These are phyloP conservation scores for Drosophila tropicalis DNA, from an alignment of 1,140 invertebrate genomes.

Conservation along the genomic window DNA sequence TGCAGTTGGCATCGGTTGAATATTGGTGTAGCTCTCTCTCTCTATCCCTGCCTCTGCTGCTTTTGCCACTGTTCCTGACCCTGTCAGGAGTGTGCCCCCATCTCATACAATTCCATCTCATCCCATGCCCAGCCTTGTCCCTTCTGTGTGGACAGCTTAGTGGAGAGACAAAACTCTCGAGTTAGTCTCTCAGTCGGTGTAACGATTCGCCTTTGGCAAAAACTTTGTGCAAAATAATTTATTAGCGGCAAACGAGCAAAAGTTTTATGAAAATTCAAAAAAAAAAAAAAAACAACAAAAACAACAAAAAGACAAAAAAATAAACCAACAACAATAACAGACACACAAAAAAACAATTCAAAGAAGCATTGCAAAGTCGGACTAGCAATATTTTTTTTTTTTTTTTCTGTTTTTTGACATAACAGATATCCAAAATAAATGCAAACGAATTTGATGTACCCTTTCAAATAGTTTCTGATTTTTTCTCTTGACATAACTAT, in stretches of 20 bases:
- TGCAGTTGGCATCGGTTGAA: conserved; percentile 49
- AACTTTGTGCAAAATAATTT: conserved; percentile 72
- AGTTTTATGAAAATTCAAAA: conserved; percentile 78
- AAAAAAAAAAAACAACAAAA: conserved; percentile 13
- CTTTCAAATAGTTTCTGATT: background rate
- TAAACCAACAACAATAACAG: conserved; percentile 5
- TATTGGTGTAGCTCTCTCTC: background rate
- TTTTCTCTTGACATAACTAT: too few species aligned
- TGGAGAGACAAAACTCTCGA: conserved; percentile 26
- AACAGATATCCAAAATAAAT: background rate
- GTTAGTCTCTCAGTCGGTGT: conserved; percentile 6
- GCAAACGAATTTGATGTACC: conserved; percentile 27
- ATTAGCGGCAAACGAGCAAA: conserved; percentile 79
- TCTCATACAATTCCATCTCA: too few species aligned
- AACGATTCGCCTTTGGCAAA: conserved; percentile 37
- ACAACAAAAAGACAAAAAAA: conserved; percentile 30
- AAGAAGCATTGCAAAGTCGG: conserved; percentile 3
- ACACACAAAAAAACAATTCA: conserved; percentile 14
- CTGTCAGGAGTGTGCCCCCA: background rate
- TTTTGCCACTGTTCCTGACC: background rate
- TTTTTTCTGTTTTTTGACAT: background rate
- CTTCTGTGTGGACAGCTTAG: conserved; percentile 68
- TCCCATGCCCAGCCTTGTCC: background rate
- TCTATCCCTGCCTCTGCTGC: too few species aligned
- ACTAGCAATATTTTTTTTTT: conserved; percentile 1